Base-by-base conservation (phyloP, 2,888 invertebrate genomes). In the Cenopis cana region DNA sequence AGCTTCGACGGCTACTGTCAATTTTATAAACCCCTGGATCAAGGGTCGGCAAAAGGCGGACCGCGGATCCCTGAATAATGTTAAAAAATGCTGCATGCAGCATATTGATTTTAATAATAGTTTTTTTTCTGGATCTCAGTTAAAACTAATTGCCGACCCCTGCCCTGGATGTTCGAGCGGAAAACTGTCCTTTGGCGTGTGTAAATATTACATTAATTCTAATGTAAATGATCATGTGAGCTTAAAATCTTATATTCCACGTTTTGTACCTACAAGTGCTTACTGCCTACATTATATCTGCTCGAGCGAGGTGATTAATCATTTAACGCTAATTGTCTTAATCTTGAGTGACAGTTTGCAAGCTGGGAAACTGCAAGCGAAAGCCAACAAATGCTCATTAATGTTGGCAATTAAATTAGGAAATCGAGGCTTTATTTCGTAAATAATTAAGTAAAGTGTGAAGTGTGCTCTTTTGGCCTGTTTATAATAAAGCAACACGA, bases 271-370 rank as follows among this genome's bases (percentile, higher is more conserved):
- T 38, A 49, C 49, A 46, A 14, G 12, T 12, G 1, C n/a, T 0
- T 50, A 18, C 17, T 56, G 24, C 38, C 59, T 59, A 52, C 41
- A 52, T 59, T 29, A 41, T 52, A 36, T 50, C 57, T 60, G 29
- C n/a, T 29, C 46, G n/a, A 36, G 50, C 36, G 46, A 50, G 50
- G 17, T 29, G 50, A 69, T 69, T 49, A 64, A 69, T 69, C 56
- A 57, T 57, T 69, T 69, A 57, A 50, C 50, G 41, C 62, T 56
- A 69, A 62, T 64, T 64, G 56, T 50, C 38, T 50, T 64, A 69
- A 69, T 62, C 36, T 36, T 56, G 49, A 55, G 69, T 38, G 69
- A 62, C 62, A 56, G 38, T 62, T 57, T 17, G 69, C 62, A 46
- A 55, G 68, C 54, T 46, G 46, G 24, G 46, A 46, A 46, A 36